Percentiles rank a stretch among this genome's conserved stretches.
phyloP scores from a whole-genome alignment of 53 echinoderm and acorn worm species.

The Glandiceps talaboti region DNA sequence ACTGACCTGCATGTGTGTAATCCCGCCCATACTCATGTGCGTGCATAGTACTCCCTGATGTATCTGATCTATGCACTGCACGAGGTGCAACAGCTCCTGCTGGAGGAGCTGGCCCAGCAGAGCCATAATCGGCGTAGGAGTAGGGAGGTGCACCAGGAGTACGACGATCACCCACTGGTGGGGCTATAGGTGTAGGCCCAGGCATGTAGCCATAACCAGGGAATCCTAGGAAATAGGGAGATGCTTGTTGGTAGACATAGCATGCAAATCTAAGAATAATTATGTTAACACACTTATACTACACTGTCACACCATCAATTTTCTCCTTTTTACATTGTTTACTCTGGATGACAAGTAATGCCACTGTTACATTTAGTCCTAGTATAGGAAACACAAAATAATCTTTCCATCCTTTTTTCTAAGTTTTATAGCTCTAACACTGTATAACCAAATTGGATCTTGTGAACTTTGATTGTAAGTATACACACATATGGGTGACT shows the following conservation, averaged over 20 bases:
- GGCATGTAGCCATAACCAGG: conserved; percentile 1
- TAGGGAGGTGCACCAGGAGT: conserved; percentile 19
- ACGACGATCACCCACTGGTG: conserved; percentile 32
- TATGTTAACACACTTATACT: not conserved
- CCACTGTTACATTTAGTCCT: too few species aligned
- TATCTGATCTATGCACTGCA: conserved; percentile 4
- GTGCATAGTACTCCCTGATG: conserved; percentile 27
- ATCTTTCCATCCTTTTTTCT: too few species aligned
- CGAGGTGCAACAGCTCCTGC: not conserved
- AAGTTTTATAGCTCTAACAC: too few species aligned
- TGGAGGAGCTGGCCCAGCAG: conserved; percentile 53
- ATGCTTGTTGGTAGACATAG: not conserved
- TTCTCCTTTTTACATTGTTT: not conserved
- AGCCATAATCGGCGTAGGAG: conserved; percentile 75
- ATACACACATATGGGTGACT: too few species aligned
- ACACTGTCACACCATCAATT: not conserved
- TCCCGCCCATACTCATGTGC: conserved; percentile 66
- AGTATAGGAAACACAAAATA: too few species aligned
- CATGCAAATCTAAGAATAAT: not conserved
- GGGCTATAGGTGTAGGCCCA: conserved; percentile 26
- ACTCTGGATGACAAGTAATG: not conserved
- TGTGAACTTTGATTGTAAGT: too few species aligned
- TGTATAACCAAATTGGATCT: too few species aligned
- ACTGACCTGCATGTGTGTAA: conserved; percentile 28
- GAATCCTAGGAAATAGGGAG: not conserved